phyloP scores from a whole-genome alignment of 1,140 invertebrate species.

The Papilio helenus region DNA sequence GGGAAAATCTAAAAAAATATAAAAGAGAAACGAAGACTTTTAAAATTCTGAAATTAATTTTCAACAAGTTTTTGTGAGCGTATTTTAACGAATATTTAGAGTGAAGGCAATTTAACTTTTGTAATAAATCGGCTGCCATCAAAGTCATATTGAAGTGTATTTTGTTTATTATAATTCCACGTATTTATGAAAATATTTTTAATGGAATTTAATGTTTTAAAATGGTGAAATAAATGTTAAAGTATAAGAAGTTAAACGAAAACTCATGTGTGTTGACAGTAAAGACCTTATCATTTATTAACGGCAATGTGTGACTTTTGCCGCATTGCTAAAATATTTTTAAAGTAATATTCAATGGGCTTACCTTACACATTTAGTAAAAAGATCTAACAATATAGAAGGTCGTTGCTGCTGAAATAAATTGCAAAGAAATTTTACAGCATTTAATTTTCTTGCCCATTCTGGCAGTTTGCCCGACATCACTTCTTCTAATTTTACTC shows the following conservation, averaged over 20 bases:
- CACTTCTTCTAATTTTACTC: neutral
- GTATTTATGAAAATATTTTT: neutral
- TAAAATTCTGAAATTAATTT: neutral
- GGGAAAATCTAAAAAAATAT: neutral
- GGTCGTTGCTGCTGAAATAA: neutral
- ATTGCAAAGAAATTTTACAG: neutral
- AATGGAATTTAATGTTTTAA: neutral
- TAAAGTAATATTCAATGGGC: neutral
- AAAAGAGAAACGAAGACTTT: neutral
- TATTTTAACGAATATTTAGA: neutral
- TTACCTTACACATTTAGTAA: neutral
- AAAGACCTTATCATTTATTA: neutral
- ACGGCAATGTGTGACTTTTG: neutral
- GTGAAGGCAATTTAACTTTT: conserved; percentile 9
- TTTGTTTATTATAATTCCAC: neutral
- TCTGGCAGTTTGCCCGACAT: conserved; percentile 1
- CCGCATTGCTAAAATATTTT: neutral
- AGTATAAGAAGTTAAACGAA: too few species aligned
- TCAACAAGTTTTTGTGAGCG: neutral
- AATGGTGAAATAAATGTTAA: too few species aligned
- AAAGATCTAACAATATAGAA: neutral
- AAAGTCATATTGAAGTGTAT: neutral
- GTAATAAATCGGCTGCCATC: neutral
- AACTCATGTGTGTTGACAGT: too few species aligned
- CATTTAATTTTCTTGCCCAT: conserved; percentile 4